Percentiles rank a stretch among this genome's conserved stretches.
Evolutionary conservation across 2,113 vertebrate species (phyloP).

Genomic region (Caretta caretta): DNA sequence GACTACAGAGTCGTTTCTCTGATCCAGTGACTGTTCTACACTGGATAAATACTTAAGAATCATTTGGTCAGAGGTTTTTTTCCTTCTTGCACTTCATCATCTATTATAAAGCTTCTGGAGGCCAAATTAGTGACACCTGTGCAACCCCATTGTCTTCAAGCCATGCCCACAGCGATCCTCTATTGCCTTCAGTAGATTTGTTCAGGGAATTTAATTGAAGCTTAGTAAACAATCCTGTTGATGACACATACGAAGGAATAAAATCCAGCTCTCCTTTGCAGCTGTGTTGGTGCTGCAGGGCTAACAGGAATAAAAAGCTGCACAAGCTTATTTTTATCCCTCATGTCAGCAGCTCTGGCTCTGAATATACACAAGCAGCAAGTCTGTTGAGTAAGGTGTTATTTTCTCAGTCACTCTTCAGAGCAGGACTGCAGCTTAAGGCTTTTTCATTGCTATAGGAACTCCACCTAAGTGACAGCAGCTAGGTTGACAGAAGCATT

Average conservation of each 20-base stretch:
- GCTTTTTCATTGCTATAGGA: too few species aligned
- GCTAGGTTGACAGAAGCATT: too few species aligned
- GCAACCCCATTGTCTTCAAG: not conserved
- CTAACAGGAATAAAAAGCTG: not conserved
- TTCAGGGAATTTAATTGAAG: not conserved
- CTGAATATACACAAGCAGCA: too few species aligned
- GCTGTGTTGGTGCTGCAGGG: not conserved
- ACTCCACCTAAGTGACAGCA: too few species aligned
- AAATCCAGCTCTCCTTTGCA: not conserved
- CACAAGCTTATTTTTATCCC: not conserved
- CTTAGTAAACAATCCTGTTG: not conserved
- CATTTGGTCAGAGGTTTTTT: too few species aligned
- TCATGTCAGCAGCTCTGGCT: not conserved
- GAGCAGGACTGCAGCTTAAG: not conserved
- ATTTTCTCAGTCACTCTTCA: not conserved
- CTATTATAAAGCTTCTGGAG: too few species aligned
- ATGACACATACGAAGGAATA: not conserved
- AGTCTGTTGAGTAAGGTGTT: not conserved
- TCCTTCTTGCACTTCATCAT: too few species aligned
- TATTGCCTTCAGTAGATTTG: not conserved
- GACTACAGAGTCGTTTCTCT: too few species aligned
- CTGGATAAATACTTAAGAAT: too few species aligned
- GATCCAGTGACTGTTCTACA: too few species aligned
- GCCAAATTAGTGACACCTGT: too few species aligned
- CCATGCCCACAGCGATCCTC: not conserved